A percentile compares a stretch with the other conserved stretches of the same genome.
These are phyloP conservation scores for Balaenoptera acutorostrata DNA, from an alignment of 2,113 vertebrate species.

Conservation along the genomic window DNA sequence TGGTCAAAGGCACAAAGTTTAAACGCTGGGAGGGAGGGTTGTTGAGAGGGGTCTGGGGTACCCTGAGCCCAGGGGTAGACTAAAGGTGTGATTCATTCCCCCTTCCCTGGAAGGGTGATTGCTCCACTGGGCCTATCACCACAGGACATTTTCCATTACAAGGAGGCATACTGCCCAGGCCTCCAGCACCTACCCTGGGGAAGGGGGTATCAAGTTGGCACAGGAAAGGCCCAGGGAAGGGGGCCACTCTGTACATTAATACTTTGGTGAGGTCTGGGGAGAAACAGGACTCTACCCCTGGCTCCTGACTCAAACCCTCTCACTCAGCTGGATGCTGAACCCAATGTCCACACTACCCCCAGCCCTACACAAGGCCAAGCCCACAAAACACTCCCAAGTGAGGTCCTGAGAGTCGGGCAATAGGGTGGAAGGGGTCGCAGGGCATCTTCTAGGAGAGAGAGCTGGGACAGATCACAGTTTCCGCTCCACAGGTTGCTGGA, in stretches of 20 bases:
- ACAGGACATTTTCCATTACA: not conserved
- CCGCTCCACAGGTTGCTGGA: slow-evolving; percentile 95
- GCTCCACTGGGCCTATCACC: not conserved
- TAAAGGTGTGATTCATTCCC: slow-evolving; percentile 18
- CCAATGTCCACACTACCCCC: not conserved
- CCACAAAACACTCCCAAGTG: not conserved
- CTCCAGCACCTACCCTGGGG: not conserved
- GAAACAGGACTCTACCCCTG: slow-evolving; percentile 34
- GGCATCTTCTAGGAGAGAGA: not conserved
- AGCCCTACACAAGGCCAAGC: not conserved
- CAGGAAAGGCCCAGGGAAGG: slow-evolving; percentile 51
- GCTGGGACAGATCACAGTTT: slow-evolving; percentile 80
- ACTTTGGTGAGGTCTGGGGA: slow-evolving; percentile 67
- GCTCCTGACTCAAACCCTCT: slow-evolving; percentile 41
- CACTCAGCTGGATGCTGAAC: not conserved
- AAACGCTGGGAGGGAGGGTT: not conserved
- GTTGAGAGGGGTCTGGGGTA: not conserved
- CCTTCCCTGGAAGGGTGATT: slow-evolving; percentile 27
- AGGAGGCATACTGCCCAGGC: not conserved
- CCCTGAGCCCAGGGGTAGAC: slow-evolving; percentile 47
- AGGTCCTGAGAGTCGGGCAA: slow-evolving; percentile 33
- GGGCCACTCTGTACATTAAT: slow-evolving; percentile 50
- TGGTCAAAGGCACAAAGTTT: slow-evolving; percentile 75
- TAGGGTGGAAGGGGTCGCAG: not conserved
- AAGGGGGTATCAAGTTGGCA: slow-evolving; percentile 54